Conservation (phyloP, 53 echinoderm and acorn worm genomes). For the Crossaster papposus region DNA sequence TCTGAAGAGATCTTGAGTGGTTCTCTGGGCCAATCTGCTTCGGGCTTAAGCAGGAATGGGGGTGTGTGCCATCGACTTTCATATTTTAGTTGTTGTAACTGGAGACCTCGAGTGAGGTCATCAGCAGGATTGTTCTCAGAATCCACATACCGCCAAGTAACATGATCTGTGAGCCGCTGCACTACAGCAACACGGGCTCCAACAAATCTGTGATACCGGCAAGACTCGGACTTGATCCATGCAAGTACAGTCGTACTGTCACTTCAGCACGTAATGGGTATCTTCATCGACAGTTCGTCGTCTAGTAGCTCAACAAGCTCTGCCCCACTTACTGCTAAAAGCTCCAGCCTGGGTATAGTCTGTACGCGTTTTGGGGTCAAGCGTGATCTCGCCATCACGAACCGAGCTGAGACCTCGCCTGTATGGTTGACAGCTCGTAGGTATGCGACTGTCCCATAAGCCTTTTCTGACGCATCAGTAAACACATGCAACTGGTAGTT, state of each 20-base stretch:
- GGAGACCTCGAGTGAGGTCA: slow-evolving; percentile 27
- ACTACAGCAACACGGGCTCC: slow-evolving; percentile 39
- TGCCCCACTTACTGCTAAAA: neutral
- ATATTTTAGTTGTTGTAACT: neutral
- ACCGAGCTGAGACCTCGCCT: neutral
- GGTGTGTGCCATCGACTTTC: slow-evolving; percentile 32
- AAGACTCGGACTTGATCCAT: slow-evolving; percentile 35
- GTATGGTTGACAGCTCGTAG: neutral
- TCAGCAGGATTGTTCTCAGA: slow-evolving; percentile 39
- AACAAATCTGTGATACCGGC: slow-evolving; percentile 42
- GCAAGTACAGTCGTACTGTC: slow-evolving; percentile 25
- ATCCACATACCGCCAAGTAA: slow-evolving; percentile 28
- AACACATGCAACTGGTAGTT: slow-evolving; percentile 13
- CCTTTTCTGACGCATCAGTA: slow-evolving; percentile 36
- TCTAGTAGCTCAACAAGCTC: slow-evolving; percentile 21
- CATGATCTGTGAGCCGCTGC: slow-evolving; percentile 36
- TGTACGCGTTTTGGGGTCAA: slow-evolving; percentile 13
- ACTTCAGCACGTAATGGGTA: slow-evolving; percentile 1
- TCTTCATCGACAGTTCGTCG: neutral
- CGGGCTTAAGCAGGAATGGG: slow-evolving; percentile 17
- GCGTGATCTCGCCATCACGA: slow-evolving; percentile 26
- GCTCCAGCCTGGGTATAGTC: slow-evolving; percentile 26
- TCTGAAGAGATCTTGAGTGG: neutral
- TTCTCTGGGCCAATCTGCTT: slow-evolving; percentile 54
- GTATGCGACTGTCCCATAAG: slow-evolving; percentile 34